Evolutionary conservation across 2,888 invertebrate genomes (phyloP).

Genomic region (Venustoraphidia nigricollis): DNA sequence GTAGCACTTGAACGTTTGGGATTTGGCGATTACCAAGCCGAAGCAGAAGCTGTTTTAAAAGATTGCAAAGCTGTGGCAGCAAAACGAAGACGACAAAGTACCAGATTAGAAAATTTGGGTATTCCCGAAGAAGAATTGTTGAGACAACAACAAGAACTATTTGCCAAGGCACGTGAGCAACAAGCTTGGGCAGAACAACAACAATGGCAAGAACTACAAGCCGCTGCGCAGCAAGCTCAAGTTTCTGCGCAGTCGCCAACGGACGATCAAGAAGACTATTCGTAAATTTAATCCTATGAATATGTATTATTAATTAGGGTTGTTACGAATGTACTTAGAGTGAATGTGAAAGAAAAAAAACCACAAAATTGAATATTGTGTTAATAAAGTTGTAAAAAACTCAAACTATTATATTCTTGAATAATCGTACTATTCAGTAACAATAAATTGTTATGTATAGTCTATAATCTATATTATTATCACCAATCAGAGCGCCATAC

Average conservation of each 20-base stretch:
- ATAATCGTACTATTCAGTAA: no score
- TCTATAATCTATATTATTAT: no score
- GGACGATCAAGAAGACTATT: conserved; percentile 37
- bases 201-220: conserved; percentile 78
- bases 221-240: conserved; percentile 38
- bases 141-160: conserved; percentile 91
- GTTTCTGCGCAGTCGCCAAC: conserved; percentile 32
- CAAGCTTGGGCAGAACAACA: conserved; percentile 88
- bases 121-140: conserved; percentile 96
- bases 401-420: no score
- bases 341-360: no score
- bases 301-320: no score
- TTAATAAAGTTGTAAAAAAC: no score
- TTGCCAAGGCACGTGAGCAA: conserved; percentile 89
- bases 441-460: no score
- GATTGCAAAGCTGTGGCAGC: conserved; percentile 97
- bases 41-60: conserved; percentile 87
- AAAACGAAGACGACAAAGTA: conserved; percentile 84
- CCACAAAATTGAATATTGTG: no score
- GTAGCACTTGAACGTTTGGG: conserved; percentile 76
- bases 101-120: conserved; percentile 90
- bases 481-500: no score
- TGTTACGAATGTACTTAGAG: no score
- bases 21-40: conserved; percentile 85
- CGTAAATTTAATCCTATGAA: conserved; percentile 16